These are phyloP conservation scores for Cettia cetti DNA, from an alignment of 2,113 vertebrate genomes.

Conservation along the genomic window DNA sequence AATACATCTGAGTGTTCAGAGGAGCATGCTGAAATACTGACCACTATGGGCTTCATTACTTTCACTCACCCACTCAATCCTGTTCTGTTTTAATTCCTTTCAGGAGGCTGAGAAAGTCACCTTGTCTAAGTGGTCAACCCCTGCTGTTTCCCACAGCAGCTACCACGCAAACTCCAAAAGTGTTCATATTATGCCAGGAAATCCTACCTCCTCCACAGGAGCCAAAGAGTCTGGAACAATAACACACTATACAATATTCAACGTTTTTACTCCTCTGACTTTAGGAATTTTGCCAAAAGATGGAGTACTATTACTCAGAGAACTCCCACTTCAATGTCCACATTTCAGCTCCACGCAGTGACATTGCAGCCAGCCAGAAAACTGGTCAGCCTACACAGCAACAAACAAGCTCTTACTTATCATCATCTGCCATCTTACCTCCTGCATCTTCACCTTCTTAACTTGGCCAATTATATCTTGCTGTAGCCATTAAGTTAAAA, in stretches of 20 bases:
- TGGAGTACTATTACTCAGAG: background rate
- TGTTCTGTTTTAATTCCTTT: background rate
- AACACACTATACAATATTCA: conserved; percentile 5
- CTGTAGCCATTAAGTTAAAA: background rate
- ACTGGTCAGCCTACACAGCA: background rate
- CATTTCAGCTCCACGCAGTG: rapidly evolving
- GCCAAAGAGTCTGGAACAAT: conserved; percentile 42
- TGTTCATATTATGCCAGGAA: background rate
- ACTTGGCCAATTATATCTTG: background rate
- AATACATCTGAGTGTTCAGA: background rate
- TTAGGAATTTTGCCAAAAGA: conserved; percentile 44
- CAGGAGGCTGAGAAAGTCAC: conserved; percentile 3
- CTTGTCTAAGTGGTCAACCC: background rate
- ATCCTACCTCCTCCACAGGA: conserved; percentile 53
- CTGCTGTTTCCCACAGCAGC: background rate
- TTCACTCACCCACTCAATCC: background rate
- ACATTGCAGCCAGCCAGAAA: background rate
- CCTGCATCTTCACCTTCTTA: background rate
- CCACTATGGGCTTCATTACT: background rate
- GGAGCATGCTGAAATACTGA: background rate
- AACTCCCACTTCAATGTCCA: background rate
- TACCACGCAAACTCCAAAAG: background rate
- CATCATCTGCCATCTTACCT: background rate
- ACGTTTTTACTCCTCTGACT: conserved; percentile 6
- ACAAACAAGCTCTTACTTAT: background rate